Conservation (phyloP, 2,113 vertebrate genomes). For the Rostratula benghalensis region DNA sequence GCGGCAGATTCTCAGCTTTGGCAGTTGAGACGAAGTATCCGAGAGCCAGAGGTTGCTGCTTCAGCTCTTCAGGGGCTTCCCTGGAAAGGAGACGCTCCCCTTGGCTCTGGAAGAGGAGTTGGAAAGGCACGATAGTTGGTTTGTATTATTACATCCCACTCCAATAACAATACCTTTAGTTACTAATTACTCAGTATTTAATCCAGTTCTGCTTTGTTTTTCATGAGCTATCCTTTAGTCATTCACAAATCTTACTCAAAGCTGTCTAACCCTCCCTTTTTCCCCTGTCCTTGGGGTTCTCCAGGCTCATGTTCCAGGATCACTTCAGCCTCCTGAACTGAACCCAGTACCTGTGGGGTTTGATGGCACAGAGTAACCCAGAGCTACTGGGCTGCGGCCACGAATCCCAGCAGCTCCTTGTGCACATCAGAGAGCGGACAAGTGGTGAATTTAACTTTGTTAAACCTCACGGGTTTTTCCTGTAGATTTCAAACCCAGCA, state of each 20-base stretch:
- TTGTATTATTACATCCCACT: not conserved
- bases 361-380: not conserved
- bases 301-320: not conserved
- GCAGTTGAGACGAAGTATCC: constrained; percentile 98
- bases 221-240: not conserved
- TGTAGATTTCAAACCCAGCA: not conserved
- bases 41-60: constrained; percentile 95
- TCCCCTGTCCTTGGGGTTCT: not conserved
- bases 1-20: constrained; percentile 91
- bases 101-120: constrained; percentile 82
- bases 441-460: not conserved
- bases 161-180: not conserved
- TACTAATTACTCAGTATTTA: not conserved
- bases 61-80: constrained; percentile 94
- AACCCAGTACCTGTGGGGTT: fast-evolving
- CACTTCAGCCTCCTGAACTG: not conserved
- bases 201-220: not conserved
- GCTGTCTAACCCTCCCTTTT: not conserved
- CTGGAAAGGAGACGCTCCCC: constrained; percentile 92
- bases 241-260: not conserved
- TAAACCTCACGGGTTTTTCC: not conserved
- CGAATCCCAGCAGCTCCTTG: not conserved
- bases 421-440: not conserved
- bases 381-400: not conserved
- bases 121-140: not conserved